These are phyloP conservation scores for Corythaixoides concolor DNA, from an alignment of 2,113 vertebrate genomes.

Conservation along the genomic window DNA sequence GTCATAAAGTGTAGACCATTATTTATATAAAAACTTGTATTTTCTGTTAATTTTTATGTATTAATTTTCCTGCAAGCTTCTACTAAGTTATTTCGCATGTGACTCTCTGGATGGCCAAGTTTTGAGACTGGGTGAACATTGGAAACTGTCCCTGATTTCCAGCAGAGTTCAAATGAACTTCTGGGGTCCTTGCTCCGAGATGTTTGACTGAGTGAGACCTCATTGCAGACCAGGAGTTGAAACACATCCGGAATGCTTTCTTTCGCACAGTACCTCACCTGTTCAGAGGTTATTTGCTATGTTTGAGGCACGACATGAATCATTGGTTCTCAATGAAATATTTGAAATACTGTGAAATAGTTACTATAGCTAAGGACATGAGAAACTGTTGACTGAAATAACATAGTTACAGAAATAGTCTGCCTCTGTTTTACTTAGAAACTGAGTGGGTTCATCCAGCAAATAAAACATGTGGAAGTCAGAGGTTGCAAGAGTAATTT, in stretches of 20 bases:
- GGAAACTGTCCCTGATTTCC: background rate
- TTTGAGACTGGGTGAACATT: background rate
- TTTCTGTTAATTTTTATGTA: background rate
- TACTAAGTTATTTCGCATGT: background rate
- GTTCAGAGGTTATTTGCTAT: background rate
- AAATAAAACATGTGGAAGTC: background rate
- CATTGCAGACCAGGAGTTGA: background rate
- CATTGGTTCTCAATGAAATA: background rate
- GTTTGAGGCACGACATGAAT: background rate
- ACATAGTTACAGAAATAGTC: background rate
- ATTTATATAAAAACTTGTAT: background rate
- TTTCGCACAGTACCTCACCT: background rate
- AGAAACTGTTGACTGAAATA: background rate
- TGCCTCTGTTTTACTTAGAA: background rate
- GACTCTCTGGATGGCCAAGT: background rate
- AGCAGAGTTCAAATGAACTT: background rate
- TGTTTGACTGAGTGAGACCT: background rate
- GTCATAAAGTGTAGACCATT: background rate
- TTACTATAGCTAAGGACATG: background rate
- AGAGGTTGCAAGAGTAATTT: background rate
- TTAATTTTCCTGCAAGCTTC: background rate
- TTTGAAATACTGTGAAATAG: background rate
- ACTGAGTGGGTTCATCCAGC: background rate
- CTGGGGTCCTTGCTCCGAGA: background rate
- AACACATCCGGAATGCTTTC: fast-evolving